Evolutionary conservation across 2,888 invertebrate genomes (phyloP), one percentile per base, ranked within the genome.

Genomic region (Drosophila putrida): DNA sequence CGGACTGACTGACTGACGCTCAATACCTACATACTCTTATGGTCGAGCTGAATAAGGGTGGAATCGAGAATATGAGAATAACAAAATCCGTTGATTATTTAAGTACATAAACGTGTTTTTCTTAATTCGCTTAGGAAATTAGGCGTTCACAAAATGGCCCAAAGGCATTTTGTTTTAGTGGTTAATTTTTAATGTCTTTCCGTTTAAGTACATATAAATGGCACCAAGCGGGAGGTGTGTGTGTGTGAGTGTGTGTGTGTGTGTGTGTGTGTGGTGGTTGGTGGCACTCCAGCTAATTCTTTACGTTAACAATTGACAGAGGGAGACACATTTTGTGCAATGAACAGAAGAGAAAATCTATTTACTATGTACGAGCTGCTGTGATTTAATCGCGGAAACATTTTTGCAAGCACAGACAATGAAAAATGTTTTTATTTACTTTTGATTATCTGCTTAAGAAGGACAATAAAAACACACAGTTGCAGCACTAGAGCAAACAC

Each of bases 41-140:
- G 20, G 20, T 20, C 20, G 20, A 20, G 20, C 20, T 20, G 2
- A 20, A 20, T n/a, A 28, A 15, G 69, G 43, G 39, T 33, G 38
- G 13, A 10, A 46, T 8, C 25, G 55, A 15, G 51, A n/a, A n/a
- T 36, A 28, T 20, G 28, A 27, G 35, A 11, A 4, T 35, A 35
- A 35, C 11, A 35, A 25, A 33, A 27, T 15, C 38, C 38, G 53
- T 74, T 81, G 20, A 20, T 20, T 74, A 67, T 78, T 74, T 71
- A 75, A 84, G 85, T 71, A 81, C 62, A 78, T 71, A 63, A 20
- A 20, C 71, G 82, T 75, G 82, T 84, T 83, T 55, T 41, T 58
- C 43, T 39, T 79, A 66, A 79, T 79, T 71, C 50, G 46, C 36
- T 51, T 39, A 31, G 15, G 27, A 47, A 39, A 71, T 64, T 47